These are phyloP conservation scores for Stomatorhinus ivindoensis DNA, from an alignment of 2,113 vertebrate species.

Conservation along the genomic window DNA sequence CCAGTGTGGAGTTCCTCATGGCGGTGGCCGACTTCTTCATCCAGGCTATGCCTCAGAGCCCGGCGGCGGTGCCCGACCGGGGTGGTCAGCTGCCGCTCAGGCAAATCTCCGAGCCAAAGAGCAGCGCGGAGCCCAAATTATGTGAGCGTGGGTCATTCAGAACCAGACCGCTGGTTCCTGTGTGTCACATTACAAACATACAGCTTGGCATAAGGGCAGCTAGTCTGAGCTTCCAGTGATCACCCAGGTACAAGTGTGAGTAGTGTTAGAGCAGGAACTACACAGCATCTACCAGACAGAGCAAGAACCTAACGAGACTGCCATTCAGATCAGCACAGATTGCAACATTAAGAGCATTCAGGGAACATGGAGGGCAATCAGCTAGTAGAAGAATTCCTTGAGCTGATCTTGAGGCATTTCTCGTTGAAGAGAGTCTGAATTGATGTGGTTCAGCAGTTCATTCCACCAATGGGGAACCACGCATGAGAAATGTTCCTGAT, in stretches of 20 bases:
- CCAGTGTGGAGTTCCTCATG: constrained; percentile 91
- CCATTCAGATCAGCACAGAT: not conserved
- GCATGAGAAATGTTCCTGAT: not conserved
- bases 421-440: not conserved
- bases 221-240: not conserved
- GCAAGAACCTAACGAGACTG: not conserved
- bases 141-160: constrained; percentile 29
- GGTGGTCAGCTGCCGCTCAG: constrained; percentile 57
- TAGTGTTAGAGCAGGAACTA: not conserved
- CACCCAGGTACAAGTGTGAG: not conserved
- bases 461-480: not conserved
- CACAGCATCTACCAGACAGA: not conserved
- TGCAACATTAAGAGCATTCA: not conserved
- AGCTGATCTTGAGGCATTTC: not conserved
- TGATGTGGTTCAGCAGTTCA: not conserved
- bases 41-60: constrained; percentile 65
- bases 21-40: constrained; percentile 88
- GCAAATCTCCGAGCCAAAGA: constrained; percentile 49
- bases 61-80: constrained; percentile 42
- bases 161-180: not conserved
- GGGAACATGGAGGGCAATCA: not conserved
- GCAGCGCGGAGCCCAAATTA: constrained; percentile 39
- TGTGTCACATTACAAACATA: not conserved
- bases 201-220: not conserved
- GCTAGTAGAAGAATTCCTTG: not conserved